Percentiles rank a stretch among this genome's conserved stretches.
Conservation (phyloP, 2,888 invertebrate species). For the Julus scanicus region DNA sequence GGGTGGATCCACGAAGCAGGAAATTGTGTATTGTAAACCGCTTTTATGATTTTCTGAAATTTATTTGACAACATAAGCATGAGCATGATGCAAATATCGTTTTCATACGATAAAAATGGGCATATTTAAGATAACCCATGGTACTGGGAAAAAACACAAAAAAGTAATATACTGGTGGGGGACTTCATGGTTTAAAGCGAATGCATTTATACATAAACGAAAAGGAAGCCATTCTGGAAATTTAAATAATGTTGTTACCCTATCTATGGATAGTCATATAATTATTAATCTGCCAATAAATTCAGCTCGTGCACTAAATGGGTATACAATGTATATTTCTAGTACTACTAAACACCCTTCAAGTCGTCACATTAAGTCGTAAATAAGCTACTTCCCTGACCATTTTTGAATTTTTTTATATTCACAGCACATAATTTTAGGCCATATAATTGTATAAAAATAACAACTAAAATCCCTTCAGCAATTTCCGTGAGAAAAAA, state of each 20-base stretch:
- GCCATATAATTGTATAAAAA: not conserved
- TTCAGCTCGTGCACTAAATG: not conserved
- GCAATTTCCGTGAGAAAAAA: not conserved
- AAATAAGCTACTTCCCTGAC: not conserved
- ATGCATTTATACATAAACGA: not conserved
- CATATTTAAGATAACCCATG: not conserved
- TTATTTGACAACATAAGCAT: slow-evolving; percentile 5
- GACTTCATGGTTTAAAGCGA: not conserved
- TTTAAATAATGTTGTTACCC: not conserved
- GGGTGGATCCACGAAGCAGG: no score
- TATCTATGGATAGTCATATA: not conserved
- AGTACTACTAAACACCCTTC: not conserved
- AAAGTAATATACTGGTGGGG: not conserved
- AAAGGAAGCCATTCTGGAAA: slow-evolving; percentile 9
- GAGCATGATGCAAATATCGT: not conserved
- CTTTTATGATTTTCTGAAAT: slow-evolving; percentile 12
- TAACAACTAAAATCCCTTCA: slow-evolving; percentile 3
- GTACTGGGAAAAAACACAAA: not conserved
- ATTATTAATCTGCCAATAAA: slow-evolving; percentile 29
- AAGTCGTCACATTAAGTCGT: not conserved
- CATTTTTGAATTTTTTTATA: not conserved
- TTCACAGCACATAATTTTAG: not conserved
- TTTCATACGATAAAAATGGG: slow-evolving; percentile 2
- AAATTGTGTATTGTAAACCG: no score
- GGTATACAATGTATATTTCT: not conserved